Evolutionary conservation across 1,140 invertebrate genomes (phyloP), one percentile per base, ranked within the genome.

Genomic region (Glossosoma conforme): DNA sequence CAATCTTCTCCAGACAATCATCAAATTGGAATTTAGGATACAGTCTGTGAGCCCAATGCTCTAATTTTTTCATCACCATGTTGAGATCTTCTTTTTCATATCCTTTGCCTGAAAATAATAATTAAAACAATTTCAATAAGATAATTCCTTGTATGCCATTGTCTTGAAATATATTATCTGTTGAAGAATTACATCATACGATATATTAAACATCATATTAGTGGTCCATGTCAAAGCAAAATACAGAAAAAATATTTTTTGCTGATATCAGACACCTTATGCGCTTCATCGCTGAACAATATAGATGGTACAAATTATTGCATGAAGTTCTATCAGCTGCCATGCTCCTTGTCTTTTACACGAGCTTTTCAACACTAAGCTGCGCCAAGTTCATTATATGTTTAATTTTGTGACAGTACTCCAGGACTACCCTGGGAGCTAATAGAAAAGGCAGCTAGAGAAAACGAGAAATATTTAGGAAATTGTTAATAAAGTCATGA

Each of bases 21-120:
- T 89, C 85, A 74, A 95, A 95, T 14, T 84, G 77, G 59, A 86
- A 86, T 62, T 87, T 92, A 1, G 93, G 92, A 76, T 86, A 95
- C 33, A 97, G 65, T 49, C 93, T 76, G 65, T 96, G 91, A 2
- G 84, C 84, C 94, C 94, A 97, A 61, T 96, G 92, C 61, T 97
- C 90, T 42, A 96, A 62, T 58, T 82, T 85, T 30, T 85, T 83
- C 72, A 97, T 78, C 0, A 96, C 70, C 37, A 80, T 65, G 63
- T 90, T 79, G 11, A 97, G 72, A 74, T 97, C 93, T 54, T 84
- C 70, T 51, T 81, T 82, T 71, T 96, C 93, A 67, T 87, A 73
- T 1, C 89, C 88, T 75, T 87, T 85, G 14, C 72, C 72, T 74
- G 37, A 21, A 33, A 36, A 14, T 21, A 50, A 50, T n/a, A 28